These are phyloP conservation scores for Trogon surrucura DNA, from an alignment of 2,113 vertebrate species.

Conservation along the genomic window DNA sequence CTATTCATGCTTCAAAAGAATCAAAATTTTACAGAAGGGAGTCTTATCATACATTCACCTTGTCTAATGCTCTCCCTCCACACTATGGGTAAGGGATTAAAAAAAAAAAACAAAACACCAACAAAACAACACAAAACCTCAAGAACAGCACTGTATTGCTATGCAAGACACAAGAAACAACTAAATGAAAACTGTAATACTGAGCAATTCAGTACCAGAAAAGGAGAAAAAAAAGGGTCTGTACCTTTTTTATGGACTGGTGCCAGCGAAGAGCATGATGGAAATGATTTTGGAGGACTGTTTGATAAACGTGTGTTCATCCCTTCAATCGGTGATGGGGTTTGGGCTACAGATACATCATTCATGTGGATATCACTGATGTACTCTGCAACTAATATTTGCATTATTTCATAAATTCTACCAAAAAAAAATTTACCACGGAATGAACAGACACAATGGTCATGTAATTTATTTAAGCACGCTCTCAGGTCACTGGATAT, in stretches of 20 bases:
- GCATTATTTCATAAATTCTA: background rate
- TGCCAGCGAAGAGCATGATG: constrained; percentile 82
- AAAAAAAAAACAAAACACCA: too few species aligned
- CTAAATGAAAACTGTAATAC: background rate
- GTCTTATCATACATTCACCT: background rate
- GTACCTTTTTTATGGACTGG: constrained; percentile 92
- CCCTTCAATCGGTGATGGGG: constrained; percentile 78
- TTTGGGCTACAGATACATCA: constrained; percentile 81
- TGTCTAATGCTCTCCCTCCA: background rate
- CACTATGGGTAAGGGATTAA: background rate
- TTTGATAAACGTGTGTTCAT: constrained; percentile 83
- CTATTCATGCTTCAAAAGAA: background rate
- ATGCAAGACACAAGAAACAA: background rate
- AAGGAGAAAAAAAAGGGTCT: background rate
- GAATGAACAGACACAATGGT: background rate
- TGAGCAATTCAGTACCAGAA: background rate
- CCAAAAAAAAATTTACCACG: background rate
- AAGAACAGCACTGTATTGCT: background rate
- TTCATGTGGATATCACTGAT: constrained; percentile 86
- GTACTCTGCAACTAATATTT: constrained; percentile 79
- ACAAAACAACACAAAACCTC: background rate
- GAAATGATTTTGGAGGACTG: constrained; percentile 88
- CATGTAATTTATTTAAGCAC: background rate
- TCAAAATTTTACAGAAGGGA: background rate
- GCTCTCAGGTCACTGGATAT: background rate